These are phyloP conservation scores for Rhopalosiphum nymphaeae DNA, from an alignment of 2,888 invertebrate genomes.

Conservation along the genomic window DNA sequence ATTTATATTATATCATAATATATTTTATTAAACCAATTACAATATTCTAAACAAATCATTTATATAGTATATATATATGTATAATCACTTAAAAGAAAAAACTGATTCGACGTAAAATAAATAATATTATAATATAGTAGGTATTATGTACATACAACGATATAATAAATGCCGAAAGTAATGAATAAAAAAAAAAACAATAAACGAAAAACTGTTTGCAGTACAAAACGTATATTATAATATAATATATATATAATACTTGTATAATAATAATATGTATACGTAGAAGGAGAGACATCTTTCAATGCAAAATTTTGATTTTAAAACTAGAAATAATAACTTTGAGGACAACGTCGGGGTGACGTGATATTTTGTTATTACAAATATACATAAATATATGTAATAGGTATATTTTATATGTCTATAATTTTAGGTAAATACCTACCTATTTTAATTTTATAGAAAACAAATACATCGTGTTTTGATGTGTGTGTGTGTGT, in stretches of 20 bases:
- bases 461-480: slow-evolving; percentile 8
- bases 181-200: slow-evolving; percentile 39
- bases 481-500: neutral
- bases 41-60: slow-evolving; percentile 64
- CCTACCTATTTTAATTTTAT: neutral
- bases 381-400: neutral
- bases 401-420: neutral
- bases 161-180: slow-evolving; percentile 3
- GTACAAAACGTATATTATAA: neutral
- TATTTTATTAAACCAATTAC: slow-evolving; percentile 60
- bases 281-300: slow-evolving; percentile 13
- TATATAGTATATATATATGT: neutral
- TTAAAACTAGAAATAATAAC: slow-evolving; percentile 30
- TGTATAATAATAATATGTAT: neutral
- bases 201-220: slow-evolving; percentile 46
- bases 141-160: slow-evolving; percentile 45
- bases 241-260: neutral
- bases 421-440: neutral
- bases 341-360: neutral
- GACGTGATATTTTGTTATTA: neutral
- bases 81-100: slow-evolving; percentile 35
- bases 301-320: slow-evolving; percentile 32
- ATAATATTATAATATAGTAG: slow-evolving; percentile 22
- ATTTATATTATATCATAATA: slow-evolving; percentile 26
- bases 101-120: slow-evolving; percentile 49